Evolutionary conservation across 1,140 invertebrate species (phyloP).

Genomic region (Formica exsecta): DNA sequence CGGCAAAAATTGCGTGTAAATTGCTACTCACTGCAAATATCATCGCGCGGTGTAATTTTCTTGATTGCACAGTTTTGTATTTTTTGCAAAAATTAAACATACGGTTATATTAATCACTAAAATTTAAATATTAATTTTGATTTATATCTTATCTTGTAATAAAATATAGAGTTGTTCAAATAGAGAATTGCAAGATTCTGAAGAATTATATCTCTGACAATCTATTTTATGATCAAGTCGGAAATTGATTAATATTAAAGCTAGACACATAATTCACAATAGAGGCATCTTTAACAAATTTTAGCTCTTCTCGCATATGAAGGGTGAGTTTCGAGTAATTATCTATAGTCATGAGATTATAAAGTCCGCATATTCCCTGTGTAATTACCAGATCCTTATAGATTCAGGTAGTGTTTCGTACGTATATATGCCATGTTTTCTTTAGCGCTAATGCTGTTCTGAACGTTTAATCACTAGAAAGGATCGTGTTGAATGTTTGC

Average conservation of each 20-base stretch:
- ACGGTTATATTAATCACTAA: too few species aligned
- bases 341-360: neutral
- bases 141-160: neutral
- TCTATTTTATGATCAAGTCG: neutral
- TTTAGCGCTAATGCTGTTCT: slow-evolving; percentile 18
- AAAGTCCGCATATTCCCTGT: slow-evolving; percentile 7
- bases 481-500: slow-evolving; percentile 50
- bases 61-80: neutral
- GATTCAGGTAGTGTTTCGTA: slow-evolving; percentile 8
- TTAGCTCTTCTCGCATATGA: neutral
- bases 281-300: slow-evolving; percentile 11
- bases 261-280: neutral
- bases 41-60: neutral
- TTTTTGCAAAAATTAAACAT: neutral
- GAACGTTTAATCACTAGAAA: slow-evolving; percentile 31
- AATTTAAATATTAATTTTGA: neutral
- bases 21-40: neutral
- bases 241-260: slow-evolving; percentile 29
- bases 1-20: neutral
- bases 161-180: neutral
- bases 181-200: neutral
- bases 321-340: slow-evolving; percentile 34
- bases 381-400: slow-evolving; percentile 58
- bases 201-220: neutral
- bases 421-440: slow-evolving; percentile 44